A percentile compares a stretch with the other conserved stretches of the same genome.
Conservation (phyloP, 2,113 vertebrate genomes). For the Glareola pratincola region DNA sequence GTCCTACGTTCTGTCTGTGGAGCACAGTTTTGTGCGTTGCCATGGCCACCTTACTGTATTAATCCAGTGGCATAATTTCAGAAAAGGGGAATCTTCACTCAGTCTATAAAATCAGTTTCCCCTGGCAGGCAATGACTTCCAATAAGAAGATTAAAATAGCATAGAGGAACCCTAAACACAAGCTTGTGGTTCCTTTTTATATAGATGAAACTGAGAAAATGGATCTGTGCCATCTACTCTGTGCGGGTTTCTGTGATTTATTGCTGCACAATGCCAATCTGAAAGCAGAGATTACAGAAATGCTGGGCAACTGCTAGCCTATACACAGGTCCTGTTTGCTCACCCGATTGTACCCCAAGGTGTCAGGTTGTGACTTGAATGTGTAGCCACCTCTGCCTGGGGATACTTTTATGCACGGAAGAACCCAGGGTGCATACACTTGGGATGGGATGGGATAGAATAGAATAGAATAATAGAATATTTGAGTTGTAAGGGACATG, state of each 20-base stretch:
- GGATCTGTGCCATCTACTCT: background rate
- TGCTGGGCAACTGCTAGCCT: background rate
- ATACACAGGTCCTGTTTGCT: background rate
- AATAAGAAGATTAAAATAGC: slow-evolving; percentile 5
- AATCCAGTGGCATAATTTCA: slow-evolving; percentile 22
- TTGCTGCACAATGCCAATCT: background rate
- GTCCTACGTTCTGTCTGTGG: background rate
- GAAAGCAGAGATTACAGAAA: background rate
- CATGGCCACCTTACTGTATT: slow-evolving; percentile 29
- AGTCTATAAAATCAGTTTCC: background rate
- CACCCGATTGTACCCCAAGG: fast-evolving
- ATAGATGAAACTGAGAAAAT: background rate
- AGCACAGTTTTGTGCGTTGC: slow-evolving; percentile 1
- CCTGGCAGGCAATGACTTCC: background rate
- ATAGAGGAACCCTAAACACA: background rate
- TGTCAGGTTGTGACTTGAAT: fast-evolving
- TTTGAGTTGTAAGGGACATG: background rate
- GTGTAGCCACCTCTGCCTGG: background rate
- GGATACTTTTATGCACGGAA: background rate
- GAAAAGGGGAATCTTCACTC: slow-evolving; percentile 26
- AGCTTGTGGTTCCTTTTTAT: background rate
- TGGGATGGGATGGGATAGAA: background rate
- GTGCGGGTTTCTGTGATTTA: background rate
- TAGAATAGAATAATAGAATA: background rate
- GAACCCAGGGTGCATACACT: background rate